Percentiles rank a stretch among this genome's conserved stretches.
phyloP scores from a whole-genome alignment of 2,888 invertebrate species.

The Criorhina ranunculi region DNA sequence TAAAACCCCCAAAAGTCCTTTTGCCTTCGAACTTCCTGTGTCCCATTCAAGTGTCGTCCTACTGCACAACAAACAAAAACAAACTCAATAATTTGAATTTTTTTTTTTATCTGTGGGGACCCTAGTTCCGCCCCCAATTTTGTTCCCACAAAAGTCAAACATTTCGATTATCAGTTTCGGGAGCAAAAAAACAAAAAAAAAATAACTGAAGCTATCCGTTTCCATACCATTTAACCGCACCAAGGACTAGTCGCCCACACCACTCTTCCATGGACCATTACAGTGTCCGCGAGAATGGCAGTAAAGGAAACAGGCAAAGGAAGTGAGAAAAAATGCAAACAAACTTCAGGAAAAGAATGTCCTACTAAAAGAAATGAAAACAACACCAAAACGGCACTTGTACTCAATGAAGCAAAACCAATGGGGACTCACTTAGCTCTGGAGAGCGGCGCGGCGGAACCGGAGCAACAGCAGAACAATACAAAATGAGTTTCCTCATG shows the following conservation, averaged over 20 bases:
- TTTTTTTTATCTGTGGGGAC: not conserved
- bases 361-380: constrained; percentile 52
- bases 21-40: not conserved
- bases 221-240: constrained; percentile 74
- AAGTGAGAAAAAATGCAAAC: constrained; percentile 33
- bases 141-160: constrained; percentile 68
- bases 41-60: constrained; percentile 1
- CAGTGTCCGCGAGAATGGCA: constrained; percentile 40
- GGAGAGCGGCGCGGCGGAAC: not conserved
- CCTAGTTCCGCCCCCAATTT: constrained; percentile 20
- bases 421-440: constrained; percentile 71
- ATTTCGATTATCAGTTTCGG: constrained; percentile 71
- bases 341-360: constrained; percentile 62
- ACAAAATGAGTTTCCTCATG: constrained; percentile 44
- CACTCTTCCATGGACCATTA: constrained; percentile 60
- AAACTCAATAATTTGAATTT: constrained; percentile 55
- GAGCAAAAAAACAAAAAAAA: constrained; percentile 7
- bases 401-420: constrained; percentile 74
- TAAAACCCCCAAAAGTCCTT: constrained; percentile 28
- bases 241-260: constrained; percentile 53
- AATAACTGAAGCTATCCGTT: constrained; percentile 55
- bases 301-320: constrained; percentile 19
- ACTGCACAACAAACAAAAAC: constrained; percentile 43
- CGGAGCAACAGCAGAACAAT: constrained; percentile 39
- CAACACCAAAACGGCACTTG: constrained; percentile 68